Conservation (phyloP, 2,888 invertebrate species). For the Netelia melanura region DNA sequence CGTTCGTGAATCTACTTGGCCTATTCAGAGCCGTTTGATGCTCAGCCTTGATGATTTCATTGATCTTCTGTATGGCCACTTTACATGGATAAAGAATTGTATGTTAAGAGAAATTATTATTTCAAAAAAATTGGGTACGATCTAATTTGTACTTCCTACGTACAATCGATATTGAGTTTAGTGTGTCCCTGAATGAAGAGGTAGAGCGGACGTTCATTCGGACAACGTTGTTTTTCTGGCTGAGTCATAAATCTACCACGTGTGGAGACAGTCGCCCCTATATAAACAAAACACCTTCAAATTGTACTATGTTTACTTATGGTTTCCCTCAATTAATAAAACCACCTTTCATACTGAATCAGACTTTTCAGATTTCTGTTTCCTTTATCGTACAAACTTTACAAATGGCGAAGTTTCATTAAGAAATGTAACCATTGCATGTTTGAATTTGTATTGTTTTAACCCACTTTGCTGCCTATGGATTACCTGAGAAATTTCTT, state of each 20-base stretch:
- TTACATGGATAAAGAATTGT: conserved; percentile 35
- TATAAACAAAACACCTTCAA: conserved; percentile 39
- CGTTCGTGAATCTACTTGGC: conserved; percentile 84
- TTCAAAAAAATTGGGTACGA: not conserved
- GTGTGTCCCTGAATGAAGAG: conserved; percentile 86
- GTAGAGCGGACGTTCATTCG: conserved; percentile 86
- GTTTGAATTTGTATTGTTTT: not conserved
- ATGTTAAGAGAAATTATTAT: not conserved
- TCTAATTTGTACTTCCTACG: conserved; percentile 54
- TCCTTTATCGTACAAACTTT: not conserved
- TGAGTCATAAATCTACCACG: conserved; percentile 86
- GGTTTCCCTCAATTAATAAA: no score
- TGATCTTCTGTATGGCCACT: conserved; percentile 86
- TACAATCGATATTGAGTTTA: conserved; percentile 85
- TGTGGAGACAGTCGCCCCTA: conserved; percentile 87
- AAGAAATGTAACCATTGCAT: not conserved
- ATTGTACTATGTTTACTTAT: not conserved
- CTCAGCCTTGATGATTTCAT: conserved; percentile 85
- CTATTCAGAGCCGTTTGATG: conserved; percentile 82
- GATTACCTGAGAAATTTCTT: not conserved
- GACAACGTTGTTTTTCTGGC: conserved; percentile 85
- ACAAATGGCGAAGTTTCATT: conserved; percentile 3
- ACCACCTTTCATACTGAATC: no score
- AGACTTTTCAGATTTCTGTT: no score
- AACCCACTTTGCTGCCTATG: not conserved